These are phyloP conservation scores for Conus ventricosus DNA, from an alignment of 1,140 invertebrate species.

Conservation along the genomic window DNA sequence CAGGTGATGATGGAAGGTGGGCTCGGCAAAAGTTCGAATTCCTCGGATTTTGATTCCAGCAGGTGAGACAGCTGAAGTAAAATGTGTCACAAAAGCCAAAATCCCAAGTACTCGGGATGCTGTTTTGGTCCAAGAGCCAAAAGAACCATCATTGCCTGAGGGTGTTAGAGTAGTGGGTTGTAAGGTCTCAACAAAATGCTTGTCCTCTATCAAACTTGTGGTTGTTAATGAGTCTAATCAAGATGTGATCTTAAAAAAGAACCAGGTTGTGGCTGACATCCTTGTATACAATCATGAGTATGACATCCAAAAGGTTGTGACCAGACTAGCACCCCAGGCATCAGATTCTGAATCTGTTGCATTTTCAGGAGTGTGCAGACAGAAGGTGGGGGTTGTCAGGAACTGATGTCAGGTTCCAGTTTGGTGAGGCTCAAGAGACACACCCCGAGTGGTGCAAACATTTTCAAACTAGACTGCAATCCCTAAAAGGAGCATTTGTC, in stretches of 20 bases:
- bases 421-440: not conserved
- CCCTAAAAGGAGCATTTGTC: not conserved
- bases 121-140: conserved; percentile 4
- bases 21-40: not conserved
- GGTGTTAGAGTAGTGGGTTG: not conserved
- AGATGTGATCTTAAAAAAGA: not conserved
- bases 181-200: not conserved
- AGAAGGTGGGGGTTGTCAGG: not conserved
- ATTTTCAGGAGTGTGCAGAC: not conserved
- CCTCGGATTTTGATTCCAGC: not conserved
- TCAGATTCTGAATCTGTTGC: not conserved
- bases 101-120: not conserved
- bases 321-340: not conserved
- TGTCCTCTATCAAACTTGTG: not conserved
- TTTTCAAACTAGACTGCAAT: not conserved
- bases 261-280: not conserved
- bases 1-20: conserved; percentile 17
- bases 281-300: conserved; percentile 14
- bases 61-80: not conserved
- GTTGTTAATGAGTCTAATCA: not conserved
- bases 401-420: not conserved
- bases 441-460: not conserved
- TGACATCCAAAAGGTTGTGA: not conserved
- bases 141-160: not conserved
- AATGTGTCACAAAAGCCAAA: not conserved